Evolutionary conservation across 2,797 vertebrate genomes (phyloP).

Genomic region (Intellagama lesueurii): DNA sequence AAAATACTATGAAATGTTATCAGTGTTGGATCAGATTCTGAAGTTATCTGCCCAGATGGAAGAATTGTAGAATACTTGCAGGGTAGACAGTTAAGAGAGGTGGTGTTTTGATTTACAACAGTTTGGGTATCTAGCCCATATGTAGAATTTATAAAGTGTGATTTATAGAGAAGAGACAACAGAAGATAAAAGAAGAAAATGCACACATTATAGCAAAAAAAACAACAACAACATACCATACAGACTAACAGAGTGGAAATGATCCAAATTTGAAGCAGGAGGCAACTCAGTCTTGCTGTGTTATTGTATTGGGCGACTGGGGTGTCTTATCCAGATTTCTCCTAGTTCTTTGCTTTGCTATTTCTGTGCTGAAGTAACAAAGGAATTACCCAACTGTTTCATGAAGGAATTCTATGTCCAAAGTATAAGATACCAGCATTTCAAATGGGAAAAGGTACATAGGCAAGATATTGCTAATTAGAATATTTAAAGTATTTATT

Average conservation of each 20-base stretch:
- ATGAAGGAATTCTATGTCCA: fast-evolving
- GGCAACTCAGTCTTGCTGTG: background rate
- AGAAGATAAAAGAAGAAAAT: background rate
- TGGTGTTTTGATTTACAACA: constrained; percentile 54
- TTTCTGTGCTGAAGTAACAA: background rate
- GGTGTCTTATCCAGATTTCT: constrained; percentile 20
- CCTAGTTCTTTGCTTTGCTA: background rate
- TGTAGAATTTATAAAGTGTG: constrained; percentile 57
- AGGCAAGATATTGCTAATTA: constrained; percentile 2
- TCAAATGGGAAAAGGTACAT: background rate
- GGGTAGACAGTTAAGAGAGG: constrained; percentile 62
- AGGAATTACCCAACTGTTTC: background rate
- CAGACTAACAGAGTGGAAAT: constrained; percentile 44
- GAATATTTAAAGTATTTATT: constrained; percentile 30
- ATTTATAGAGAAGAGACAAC: constrained; percentile 51
- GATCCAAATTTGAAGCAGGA: constrained; percentile 27
- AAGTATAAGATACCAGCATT: background rate
- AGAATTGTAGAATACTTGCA: constrained; percentile 57
- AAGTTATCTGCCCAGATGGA: constrained; percentile 33
- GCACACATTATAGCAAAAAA: constrained; percentile 27
- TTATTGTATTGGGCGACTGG: background rate
- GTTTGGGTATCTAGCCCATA: constrained; percentile 39
- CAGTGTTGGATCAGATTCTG: background rate
- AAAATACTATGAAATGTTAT: background rate
- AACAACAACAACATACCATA: constrained; percentile 41